Evolutionary conservation across 2,888 invertebrate species (phyloP), one percentile per base, ranked within the genome.

Genomic region (Drosophila setosimentum): DNA sequence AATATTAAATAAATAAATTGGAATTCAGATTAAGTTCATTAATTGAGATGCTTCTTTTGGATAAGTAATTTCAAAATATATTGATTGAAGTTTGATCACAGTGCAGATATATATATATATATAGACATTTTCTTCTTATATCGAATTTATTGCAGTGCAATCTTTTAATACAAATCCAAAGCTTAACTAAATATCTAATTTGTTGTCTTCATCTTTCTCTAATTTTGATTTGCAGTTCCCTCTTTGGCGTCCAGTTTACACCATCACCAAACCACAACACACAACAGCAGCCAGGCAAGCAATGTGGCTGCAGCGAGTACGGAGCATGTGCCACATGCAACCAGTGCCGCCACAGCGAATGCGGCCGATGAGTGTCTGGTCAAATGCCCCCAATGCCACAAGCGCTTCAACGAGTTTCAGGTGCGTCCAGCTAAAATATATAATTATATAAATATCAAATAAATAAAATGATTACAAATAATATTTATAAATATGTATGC

Each of bases 321-420:
- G 62, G 89, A 92, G 73, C 91, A 73, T 51, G 76, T 66, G 50
- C 64, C 78, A 35, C 87, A 87, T 71, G 90, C 92, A 49, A 76
- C 86, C 59, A 80, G 80, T 35, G 80, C 67, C 32, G 80, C 68
- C 58, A 50, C 80, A 57, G 68, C 84, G 7, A 74, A 79, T 35
- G 83, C 86, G 4, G 83, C 79, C 27, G 85, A 92, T 54, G 93
- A 93, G 68, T 93, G 92, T 77, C 88, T 92, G 86, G 92, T 94
- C 77, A 93, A 94, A 76, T 94, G 94, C 83, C 93, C 93, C 50
- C 93, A 93, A 72, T 94, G 94, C 83, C 93, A 92, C 82, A 92
- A 93, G 74, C 92, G 93, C 40, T 92, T 93, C 69, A 89, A 92
- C 18, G 93, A 92, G 60, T 93, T 93, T 83, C 92, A 92, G 91